Evolutionary conservation across 2,797 vertebrate species (phyloP).

Genomic region (Sebastes kiyomatsui): DNA sequence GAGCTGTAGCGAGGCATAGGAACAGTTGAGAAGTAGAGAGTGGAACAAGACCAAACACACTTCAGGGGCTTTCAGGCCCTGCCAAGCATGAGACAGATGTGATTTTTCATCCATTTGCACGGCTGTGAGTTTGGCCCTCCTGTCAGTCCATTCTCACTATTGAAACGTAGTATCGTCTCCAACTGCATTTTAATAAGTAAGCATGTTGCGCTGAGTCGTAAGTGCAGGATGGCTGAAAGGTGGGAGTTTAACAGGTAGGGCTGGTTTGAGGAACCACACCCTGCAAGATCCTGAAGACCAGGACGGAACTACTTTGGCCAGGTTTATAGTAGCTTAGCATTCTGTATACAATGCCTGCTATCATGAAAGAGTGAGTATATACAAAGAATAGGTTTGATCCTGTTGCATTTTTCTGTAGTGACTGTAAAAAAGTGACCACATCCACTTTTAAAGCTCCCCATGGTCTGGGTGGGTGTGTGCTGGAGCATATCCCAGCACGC

Average conservation of each 20-base stretch:
- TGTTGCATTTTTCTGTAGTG: constrained; percentile 12
- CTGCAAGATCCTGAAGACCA: background rate
- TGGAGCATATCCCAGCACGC: constrained; percentile 11
- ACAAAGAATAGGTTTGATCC: background rate
- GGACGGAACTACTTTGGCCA: background rate
- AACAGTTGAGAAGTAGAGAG: constrained; percentile 34
- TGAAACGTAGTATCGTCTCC: background rate
- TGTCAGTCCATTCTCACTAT: background rate
- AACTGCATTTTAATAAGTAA: background rate
- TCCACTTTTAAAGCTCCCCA: background rate
- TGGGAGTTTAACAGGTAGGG: constrained; percentile 41
- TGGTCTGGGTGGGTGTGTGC: constrained; percentile 6
- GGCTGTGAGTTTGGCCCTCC: background rate
- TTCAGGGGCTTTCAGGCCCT: constrained; percentile 37
- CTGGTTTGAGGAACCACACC: constrained; percentile 49
- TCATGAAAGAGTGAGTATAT: background rate
- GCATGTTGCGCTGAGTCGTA: background rate
- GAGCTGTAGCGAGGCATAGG: constrained; percentile 15
- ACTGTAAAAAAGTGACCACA: background rate
- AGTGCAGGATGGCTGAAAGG: background rate
- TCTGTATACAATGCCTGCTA: background rate
- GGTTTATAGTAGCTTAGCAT: background rate
- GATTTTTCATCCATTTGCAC: constrained; percentile 30
- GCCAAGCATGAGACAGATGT: constrained; percentile 55
- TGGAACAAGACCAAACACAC: constrained; percentile 42